A percentile compares a stretch with the other conserved stretches of the same genome.
Evolutionary conservation across 2,888 invertebrate species (phyloP).

Genomic region (Exocentrus adspersus): DNA sequence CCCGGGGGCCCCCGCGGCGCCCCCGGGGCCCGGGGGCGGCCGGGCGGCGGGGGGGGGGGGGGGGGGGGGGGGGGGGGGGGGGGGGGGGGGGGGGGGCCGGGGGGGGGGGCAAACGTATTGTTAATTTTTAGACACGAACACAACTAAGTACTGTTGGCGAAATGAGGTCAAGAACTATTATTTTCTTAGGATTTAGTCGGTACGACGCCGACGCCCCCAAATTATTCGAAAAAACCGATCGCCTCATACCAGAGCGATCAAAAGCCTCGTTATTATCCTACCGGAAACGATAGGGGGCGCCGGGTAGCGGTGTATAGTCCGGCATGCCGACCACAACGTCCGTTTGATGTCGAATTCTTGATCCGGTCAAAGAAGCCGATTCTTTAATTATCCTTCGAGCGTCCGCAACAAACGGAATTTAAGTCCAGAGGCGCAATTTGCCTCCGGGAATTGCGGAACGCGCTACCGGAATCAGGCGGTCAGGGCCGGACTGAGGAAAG

Average conservation of each 20-base stretch:
- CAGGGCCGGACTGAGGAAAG: neutral
- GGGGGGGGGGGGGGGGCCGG: no score
- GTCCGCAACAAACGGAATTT: constrained; percentile 32
- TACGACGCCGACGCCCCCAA: no score
- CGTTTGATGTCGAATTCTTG: constrained; percentile 40
- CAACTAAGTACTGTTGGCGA: no score
- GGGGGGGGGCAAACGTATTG: no score
- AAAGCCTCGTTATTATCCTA: constrained; percentile 19
- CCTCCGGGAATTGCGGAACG: neutral
- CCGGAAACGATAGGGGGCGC: constrained; percentile 28
- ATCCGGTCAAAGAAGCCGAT: constrained; percentile 32
- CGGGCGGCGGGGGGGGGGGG: no score
- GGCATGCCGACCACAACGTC: constrained; percentile 26
- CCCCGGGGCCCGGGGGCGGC: no score
- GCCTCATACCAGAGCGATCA: neutral
- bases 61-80: no score
- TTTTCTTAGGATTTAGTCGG: no score
- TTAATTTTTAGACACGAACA: no score
- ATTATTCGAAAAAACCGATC: neutral
- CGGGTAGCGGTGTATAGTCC: constrained; percentile 34
- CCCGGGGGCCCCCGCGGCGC: no score
- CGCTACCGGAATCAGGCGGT: neutral
- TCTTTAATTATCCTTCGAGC: constrained; percentile 36
- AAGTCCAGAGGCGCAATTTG: constrained; percentile 15
- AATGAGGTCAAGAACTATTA: no score